Evolutionary conservation across 64 coral and sea anemone genomes (phyloP).

Genomic region (Montipora cactus): DNA sequence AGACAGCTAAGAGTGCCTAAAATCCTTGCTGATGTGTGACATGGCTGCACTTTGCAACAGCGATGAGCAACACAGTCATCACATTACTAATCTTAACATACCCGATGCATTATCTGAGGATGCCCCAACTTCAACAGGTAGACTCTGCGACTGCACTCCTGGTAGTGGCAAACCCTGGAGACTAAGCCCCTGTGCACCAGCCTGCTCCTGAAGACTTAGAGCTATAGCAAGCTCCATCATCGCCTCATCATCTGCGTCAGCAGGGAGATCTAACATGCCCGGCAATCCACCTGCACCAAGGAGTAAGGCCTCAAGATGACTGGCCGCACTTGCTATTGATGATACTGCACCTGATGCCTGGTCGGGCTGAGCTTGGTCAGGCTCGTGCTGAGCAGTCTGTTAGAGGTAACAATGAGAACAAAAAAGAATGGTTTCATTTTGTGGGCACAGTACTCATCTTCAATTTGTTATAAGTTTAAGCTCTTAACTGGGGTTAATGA

Average conservation of each 20-base stretch:
- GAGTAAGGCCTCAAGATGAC: conserved; percentile 87
- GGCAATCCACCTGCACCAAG: conserved; percentile 80
- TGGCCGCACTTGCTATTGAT: conserved; percentile 76
- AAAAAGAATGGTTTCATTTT: too few relatives aligned
- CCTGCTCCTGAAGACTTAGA: conserved; percentile 95
- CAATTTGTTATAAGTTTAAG: too few relatives aligned
- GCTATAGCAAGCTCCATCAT: conserved; percentile 99
- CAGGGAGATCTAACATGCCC: conserved; percentile 90
- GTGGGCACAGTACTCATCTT: too few relatives aligned
- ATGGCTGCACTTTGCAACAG: too few relatives aligned
- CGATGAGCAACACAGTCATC: too few relatives aligned
- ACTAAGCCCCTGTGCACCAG: conserved; percentile 50
- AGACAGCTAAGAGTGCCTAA: too few relatives aligned
- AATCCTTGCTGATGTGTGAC: too few relatives aligned
- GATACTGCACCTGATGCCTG: conserved; percentile 31
- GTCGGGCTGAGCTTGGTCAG: conserved; percentile 11
- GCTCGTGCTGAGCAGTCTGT: conserved; percentile 33
- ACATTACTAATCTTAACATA: neutral
- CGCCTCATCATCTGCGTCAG: conserved; percentile 98
- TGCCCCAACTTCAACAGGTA: conserved; percentile 35
- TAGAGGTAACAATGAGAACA: neutral
- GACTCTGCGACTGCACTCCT: neutral
- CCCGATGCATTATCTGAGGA: conserved; percentile 65
- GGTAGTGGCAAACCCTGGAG: conserved; percentile 39
- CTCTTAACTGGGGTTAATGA: too few relatives aligned